These are phyloP conservation scores for Agraylea sexmaculata DNA, from an alignment of 1,140 invertebrate species.

Conservation along the genomic window DNA sequence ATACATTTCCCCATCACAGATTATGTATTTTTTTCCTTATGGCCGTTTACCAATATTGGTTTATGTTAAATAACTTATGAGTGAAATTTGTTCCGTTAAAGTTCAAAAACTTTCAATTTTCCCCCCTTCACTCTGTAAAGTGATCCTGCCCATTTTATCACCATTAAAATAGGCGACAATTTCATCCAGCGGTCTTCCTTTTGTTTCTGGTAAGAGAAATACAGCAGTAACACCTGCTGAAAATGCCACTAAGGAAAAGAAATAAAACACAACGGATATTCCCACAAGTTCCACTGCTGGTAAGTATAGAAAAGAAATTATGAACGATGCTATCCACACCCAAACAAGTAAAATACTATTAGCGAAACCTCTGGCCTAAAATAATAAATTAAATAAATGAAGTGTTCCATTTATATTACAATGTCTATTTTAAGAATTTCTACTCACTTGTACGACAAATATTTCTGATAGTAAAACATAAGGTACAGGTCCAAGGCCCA, in stretches of 20 bases:
- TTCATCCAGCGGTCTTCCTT: neutral
- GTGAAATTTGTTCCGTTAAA: no score
- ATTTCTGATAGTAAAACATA: conserved; percentile 51
- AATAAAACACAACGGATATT: conserved; percentile 1
- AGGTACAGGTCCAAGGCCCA: conserved; percentile 41
- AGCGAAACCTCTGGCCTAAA: conserved; percentile 4
- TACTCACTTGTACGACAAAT: conserved; percentile 26
- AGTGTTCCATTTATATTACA: no score
- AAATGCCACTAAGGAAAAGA: neutral
- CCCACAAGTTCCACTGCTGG: neutral
- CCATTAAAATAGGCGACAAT: neutral
- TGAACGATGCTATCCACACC: conserved; percentile 1
- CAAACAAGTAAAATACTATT: neutral
- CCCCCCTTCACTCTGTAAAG: no score
- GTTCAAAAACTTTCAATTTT: no score
- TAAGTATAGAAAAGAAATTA: neutral
- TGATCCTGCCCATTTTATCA: no score
- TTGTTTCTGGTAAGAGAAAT: conserved; percentile 6
- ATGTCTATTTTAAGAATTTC: no score
- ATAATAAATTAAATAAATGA: no score
- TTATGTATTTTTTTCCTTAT: no score
- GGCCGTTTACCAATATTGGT: no score
- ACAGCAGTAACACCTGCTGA: neutral
- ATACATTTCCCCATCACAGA: no score
- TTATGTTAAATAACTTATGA: no score